Evolutionary conservation across 2,113 vertebrate species (phyloP).

Genomic region (Neoarius graeffei): DNA sequence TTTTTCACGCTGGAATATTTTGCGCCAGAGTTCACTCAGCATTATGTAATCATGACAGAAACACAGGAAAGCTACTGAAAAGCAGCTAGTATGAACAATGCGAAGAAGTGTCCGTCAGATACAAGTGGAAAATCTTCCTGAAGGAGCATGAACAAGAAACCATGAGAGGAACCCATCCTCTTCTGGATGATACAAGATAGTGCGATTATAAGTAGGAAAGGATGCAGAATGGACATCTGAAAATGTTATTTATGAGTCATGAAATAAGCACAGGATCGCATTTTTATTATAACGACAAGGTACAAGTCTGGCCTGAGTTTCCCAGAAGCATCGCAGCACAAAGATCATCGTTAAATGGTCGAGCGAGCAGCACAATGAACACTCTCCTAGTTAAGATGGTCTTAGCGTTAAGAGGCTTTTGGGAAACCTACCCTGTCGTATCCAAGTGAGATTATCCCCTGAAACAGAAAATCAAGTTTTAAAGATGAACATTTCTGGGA

Average conservation of each 20-base stretch:
- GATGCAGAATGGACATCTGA: neutral
- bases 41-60: neutral
- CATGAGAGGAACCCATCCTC: neutral
- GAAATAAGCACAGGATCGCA: neutral
- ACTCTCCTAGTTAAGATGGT: no score
- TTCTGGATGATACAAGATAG: neutral
- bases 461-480: neutral
- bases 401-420: no score
- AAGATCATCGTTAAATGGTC: neutral
- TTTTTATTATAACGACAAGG: neutral
- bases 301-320: neutral
- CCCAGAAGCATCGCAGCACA: neutral
- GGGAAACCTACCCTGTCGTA: neutral
- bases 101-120: neutral
- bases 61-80: neutral
- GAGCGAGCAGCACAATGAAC: no score
- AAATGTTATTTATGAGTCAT: neutral
- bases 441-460: neutral
- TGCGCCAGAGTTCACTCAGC: neutral
- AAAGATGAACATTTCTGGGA: neutral
- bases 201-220: neutral
- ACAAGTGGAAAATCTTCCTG: neutral
- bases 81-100: neutral
- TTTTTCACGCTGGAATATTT: neutral
- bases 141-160: neutral